A percentile compares a stretch with the other conserved stretches of the same genome.
phyloP scores from a whole-genome alignment of 2,113 vertebrate genomes.

The Cyphomyrus discorhynchus region DNA sequence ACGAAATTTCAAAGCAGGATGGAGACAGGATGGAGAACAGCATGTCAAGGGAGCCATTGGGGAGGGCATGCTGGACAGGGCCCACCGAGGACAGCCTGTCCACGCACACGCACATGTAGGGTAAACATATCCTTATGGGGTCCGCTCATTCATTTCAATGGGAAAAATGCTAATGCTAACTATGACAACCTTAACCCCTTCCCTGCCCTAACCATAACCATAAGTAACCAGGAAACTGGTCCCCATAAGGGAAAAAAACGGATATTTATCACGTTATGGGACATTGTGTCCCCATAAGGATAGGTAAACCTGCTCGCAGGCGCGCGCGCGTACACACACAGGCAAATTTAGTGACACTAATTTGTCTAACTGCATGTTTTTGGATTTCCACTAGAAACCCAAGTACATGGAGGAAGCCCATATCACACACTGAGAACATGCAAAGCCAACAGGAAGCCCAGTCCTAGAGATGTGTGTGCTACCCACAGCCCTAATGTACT shows the following conservation, averaged over 20 bases:
- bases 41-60: conserved; percentile 19
- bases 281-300: too few species aligned
- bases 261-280: too few species aligned
- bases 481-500: background rate
- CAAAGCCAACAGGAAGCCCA: background rate
- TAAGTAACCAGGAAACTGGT: too few species aligned
- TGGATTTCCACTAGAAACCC: background rate
- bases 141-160: too few species aligned
- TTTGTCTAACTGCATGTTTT: background rate
- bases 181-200: too few species aligned
- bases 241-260: too few species aligned
- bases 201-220: too few species aligned
- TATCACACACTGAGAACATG: background rate
- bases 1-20: conserved; percentile 12
- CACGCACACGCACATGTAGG: background rate
- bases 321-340: background rate
- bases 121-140: too few species aligned
- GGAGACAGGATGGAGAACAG: conserved; percentile 10
- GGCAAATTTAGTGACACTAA: background rate
- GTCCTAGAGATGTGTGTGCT: background rate
- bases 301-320: too few species aligned
- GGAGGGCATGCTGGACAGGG: background rate
- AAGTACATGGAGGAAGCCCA: background rate
- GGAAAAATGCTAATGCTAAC: too few species aligned
- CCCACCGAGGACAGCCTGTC: background rate